Percentiles rank a stretch among this genome's conserved stretches.
phyloP scores from a whole-genome alignment of 2,797 vertebrate species.

The Hippoglossus hippoglossus region DNA sequence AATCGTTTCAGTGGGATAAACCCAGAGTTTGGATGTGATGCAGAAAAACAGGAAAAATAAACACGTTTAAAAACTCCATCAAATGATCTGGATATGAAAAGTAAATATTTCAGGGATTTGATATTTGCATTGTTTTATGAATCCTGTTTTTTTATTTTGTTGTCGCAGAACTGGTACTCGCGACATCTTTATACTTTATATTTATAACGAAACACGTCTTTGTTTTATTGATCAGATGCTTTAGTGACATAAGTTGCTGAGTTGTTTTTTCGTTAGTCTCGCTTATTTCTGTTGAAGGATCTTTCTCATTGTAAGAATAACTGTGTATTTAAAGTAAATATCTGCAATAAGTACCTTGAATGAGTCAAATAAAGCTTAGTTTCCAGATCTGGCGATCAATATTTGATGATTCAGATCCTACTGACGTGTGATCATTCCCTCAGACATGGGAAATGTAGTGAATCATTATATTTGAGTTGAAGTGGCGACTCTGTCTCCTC shows the following conservation, averaged over 20 bases:
- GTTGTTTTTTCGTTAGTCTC: slow-evolving; percentile 12
- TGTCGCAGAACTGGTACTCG: not conserved
- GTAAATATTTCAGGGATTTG: not conserved
- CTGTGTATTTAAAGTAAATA: slow-evolving; percentile 15
- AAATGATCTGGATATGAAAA: not conserved
- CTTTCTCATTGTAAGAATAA: slow-evolving; percentile 11
- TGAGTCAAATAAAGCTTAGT: slow-evolving; percentile 53
- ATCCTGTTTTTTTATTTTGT: slow-evolving; percentile 2
- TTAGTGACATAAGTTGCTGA: not conserved
- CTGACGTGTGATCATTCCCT: too few relatives aligned
- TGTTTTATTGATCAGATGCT: slow-evolving; percentile 39
- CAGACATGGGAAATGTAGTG: too few relatives aligned
- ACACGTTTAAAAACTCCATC: not conserved
- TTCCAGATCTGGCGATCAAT: slow-evolving; percentile 16
- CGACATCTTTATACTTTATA: not conserved
- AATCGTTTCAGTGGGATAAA: not conserved
- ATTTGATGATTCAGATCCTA: not conserved
- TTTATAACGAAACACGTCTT: not conserved
- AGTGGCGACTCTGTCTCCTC: not conserved
- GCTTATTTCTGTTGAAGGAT: slow-evolving; percentile 15
- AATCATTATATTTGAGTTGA: not conserved
- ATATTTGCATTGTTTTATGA: slow-evolving; percentile 1
- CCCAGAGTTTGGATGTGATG: slow-evolving; percentile 8
- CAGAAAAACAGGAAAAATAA: not conserved
- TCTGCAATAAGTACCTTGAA: slow-evolving; percentile 17